Evolutionary conservation across 2,113 vertebrate species (phyloP).

Genomic region (Calidris pugnax): DNA sequence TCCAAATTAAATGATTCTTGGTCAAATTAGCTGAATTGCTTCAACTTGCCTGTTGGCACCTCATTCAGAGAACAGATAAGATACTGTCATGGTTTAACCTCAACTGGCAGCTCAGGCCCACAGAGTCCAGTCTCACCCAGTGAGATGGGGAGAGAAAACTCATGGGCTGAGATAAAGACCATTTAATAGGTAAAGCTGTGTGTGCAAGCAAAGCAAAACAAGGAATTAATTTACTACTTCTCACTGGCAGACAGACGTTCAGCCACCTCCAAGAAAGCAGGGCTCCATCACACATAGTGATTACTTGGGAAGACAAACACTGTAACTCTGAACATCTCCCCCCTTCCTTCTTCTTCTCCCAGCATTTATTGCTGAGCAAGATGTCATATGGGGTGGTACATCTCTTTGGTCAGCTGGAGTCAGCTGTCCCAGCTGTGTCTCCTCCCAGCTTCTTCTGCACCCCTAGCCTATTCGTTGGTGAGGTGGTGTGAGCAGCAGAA

Average conservation of each 20-base stretch:
- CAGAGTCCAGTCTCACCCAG: background rate
- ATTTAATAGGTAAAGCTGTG: background rate
- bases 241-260: background rate
- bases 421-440: background rate
- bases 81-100: background rate
- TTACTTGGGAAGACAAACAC: background rate
- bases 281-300: fast-evolving
- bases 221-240: background rate
- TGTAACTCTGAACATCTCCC: background rate
- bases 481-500: background rate
- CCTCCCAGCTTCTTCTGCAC: background rate
- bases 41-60: background rate
- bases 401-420: background rate
- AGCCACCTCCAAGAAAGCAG: background rate
- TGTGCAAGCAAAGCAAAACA: background rate
- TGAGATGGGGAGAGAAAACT: background rate
- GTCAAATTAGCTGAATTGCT: background rate
- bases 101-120: background rate
- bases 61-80: background rate
- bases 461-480: fast-evolving
- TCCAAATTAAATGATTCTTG: background rate
- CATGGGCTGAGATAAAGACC: background rate
- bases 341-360: background rate
- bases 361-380: background rate
- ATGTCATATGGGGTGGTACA: background rate